Conservation (phyloP, 1,140 invertebrate species). For the Listronotus bonariensis region DNA sequence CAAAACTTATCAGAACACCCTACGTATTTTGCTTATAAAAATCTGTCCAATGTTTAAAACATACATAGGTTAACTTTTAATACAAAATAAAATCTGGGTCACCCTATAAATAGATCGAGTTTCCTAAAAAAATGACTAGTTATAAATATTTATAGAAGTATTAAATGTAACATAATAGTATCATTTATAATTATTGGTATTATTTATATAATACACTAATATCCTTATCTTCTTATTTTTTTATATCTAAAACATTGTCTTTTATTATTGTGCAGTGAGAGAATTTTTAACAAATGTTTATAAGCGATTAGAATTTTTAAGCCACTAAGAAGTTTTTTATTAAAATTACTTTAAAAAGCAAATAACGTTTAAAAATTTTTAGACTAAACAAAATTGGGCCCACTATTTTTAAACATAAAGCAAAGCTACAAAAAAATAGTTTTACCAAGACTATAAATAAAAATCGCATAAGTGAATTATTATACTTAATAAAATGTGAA, state of each 20-base stretch:
- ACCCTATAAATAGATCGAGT: too few relatives aligned
- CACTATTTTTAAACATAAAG: background rate
- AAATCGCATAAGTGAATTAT: background rate
- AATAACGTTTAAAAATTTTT: too few relatives aligned
- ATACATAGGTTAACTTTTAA: too few relatives aligned
- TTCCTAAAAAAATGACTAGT: too few relatives aligned
- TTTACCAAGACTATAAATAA: background rate
- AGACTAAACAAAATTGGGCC: background rate
- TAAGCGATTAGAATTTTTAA: constrained; percentile 13
- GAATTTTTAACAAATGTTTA: constrained; percentile 15
- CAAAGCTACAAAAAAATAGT: background rate
- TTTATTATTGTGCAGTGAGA: constrained; percentile 21
- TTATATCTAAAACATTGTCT: constrained; percentile 20
- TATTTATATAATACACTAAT: constrained; percentile 5
- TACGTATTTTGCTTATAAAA: too few relatives aligned
- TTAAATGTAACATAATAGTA: too few relatives aligned
- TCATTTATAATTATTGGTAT: too few relatives aligned
- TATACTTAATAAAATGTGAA: too few relatives aligned
- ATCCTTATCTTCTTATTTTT: constrained; percentile 9
- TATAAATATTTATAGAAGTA: too few relatives aligned
- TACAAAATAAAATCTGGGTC: too few relatives aligned
- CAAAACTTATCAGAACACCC: too few relatives aligned
- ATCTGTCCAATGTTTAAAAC: too few relatives aligned
- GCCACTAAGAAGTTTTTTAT: constrained; percentile 14
- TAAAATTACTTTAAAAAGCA: background rate